Conservation (phyloP, 2,888 invertebrate species). For the Marronus borbonicus region DNA sequence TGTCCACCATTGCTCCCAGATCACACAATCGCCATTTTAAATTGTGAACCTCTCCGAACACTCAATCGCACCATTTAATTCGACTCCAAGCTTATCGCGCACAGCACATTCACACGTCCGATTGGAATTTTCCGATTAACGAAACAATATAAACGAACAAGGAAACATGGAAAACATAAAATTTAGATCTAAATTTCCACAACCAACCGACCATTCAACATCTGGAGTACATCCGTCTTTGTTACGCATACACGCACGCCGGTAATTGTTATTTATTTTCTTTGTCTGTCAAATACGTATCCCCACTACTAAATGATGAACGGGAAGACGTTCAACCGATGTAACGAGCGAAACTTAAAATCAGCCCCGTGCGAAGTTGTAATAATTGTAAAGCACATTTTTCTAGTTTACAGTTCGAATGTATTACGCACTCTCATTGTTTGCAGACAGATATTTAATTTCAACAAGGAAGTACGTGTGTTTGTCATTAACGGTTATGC, state of each 20-base stretch:
- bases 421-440: neutral
- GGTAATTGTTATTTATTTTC: constrained; percentile 48
- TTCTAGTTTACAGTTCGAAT: too few relatives aligned
- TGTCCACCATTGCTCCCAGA: constrained; percentile 60
- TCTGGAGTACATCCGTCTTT: constrained; percentile 57
- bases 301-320: constrained; percentile 43
- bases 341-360: constrained; percentile 19
- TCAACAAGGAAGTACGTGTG: neutral
- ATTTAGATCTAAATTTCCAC: constrained; percentile 56
- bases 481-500: constrained; percentile 25
- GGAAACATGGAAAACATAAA: constrained; percentile 58
- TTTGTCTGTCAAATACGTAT: constrained; percentile 45
- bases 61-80: constrained; percentile 51
- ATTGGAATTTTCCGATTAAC: constrained; percentile 49
- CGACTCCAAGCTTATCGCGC: constrained; percentile 51
- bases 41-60: constrained; percentile 50
- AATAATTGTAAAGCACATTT: neutral
- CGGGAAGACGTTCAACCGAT: constrained; percentile 43
- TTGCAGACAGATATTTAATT: neutral
- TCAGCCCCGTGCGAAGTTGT: neutral
- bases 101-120: constrained; percentile 42
- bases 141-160: constrained; percentile 53
- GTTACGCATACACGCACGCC: constrained; percentile 35
- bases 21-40: constrained; percentile 61
- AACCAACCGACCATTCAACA: constrained; percentile 59